phyloP scores from a whole-genome alignment of 2,797 vertebrate genomes.

The Masticophis lateralis region DNA sequence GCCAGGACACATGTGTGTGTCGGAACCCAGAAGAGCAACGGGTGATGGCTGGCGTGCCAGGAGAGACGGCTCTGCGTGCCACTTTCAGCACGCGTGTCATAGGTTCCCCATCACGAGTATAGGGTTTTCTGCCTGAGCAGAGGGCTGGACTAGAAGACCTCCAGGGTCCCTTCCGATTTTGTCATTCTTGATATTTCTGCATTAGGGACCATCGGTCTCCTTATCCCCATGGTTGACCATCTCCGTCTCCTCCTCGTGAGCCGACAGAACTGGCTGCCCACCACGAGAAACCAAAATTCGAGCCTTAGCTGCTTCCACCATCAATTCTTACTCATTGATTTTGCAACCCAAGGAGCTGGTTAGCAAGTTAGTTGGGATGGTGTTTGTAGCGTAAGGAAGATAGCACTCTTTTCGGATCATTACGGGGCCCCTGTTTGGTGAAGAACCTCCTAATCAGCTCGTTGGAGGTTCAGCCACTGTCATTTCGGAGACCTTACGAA shows the following conservation, averaged over 20 bases:
- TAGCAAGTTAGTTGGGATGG: background rate
- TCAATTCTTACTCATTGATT: background rate
- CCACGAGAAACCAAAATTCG: background rate
- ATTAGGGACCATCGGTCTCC: background rate
- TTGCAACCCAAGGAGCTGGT: background rate
- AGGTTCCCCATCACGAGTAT: no score
- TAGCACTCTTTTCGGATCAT: no score
- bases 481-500: background rate
- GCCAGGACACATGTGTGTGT: no score
- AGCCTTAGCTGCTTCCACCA: background rate
- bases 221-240: background rate
- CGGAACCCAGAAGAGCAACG: no score
- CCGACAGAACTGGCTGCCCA: background rate
- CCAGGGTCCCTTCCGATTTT: background rate
- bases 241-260: background rate
- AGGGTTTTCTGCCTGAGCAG: no score
- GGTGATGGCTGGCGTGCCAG: accelerated
- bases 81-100: no score
- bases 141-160: background rate
- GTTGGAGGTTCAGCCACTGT: background rate
- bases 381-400: background rate
- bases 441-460: background rate
- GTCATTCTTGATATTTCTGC: background rate
- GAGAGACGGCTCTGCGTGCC: no score
- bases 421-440: background rate